Conservation (phyloP, 2,888 invertebrate species). For the Tholera decimalis region DNA sequence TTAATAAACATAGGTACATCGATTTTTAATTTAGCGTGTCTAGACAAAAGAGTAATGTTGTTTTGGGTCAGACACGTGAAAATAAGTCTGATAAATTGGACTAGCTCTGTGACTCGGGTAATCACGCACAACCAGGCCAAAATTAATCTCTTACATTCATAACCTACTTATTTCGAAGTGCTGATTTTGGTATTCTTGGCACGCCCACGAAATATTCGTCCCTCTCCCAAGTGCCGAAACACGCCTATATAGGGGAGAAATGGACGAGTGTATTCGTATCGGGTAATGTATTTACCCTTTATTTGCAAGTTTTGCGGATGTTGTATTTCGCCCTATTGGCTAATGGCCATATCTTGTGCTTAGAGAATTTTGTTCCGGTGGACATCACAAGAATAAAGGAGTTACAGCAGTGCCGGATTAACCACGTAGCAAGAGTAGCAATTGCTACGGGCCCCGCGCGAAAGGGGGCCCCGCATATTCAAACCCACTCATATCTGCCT, state of each 20-base stretch:
- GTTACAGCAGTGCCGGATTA: too few relatives aligned
- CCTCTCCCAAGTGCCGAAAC: slow-evolving; percentile 26
- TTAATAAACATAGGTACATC: too few relatives aligned
- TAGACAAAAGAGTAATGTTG: background rate
- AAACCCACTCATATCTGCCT: too few relatives aligned
- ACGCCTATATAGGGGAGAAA: slow-evolving; percentile 26
- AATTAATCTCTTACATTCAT: slow-evolving; percentile 48
- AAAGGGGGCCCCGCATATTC: too few relatives aligned
- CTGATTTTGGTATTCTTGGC: slow-evolving; percentile 51
- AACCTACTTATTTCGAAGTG: slow-evolving; percentile 51
- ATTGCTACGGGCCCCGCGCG: too few relatives aligned
- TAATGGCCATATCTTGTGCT: background rate
- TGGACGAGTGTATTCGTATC: slow-evolving; percentile 43
- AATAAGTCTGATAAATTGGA: slow-evolving; percentile 34
- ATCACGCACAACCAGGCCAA: slow-evolving; percentile 26
- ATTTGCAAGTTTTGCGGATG: slow-evolving; percentile 29
- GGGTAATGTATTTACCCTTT: slow-evolving; percentile 40
- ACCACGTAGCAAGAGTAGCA: too few relatives aligned
- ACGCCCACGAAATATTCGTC: slow-evolving; percentile 41
- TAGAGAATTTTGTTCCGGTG: background rate
- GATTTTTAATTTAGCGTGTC: slow-evolving; percentile 3
- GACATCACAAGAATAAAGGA: too few relatives aligned
- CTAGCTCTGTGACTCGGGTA: slow-evolving; percentile 16
- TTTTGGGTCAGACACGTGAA: slow-evolving; percentile 21
- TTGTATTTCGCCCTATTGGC: slow-evolving; percentile 13